A percentile compares a stretch with the other conserved stretches of the same genome.
These are phyloP conservation scores for Elephantulus edwardii DNA, from an alignment of 2,113 vertebrate genomes.

Conservation along the genomic window DNA sequence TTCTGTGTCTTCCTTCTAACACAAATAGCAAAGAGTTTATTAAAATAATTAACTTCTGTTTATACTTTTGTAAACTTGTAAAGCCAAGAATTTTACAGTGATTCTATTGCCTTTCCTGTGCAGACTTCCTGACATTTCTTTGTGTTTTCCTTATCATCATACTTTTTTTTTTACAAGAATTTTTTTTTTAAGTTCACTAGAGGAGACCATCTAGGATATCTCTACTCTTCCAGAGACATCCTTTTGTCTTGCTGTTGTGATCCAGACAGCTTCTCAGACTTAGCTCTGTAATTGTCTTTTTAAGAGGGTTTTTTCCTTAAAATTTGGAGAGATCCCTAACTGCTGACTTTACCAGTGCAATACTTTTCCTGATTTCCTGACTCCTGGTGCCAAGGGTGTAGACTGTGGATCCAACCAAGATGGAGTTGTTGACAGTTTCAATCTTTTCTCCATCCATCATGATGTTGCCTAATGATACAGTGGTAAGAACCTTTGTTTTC, in stretches of 20 bases:
- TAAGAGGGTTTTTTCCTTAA: too few relatives aligned
- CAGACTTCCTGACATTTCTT: slow-evolving; percentile 21
- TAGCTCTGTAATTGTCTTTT: background rate
- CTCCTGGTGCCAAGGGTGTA: too few relatives aligned
- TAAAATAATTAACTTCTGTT: slow-evolving; percentile 8
- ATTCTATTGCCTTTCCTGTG: slow-evolving; percentile 28
- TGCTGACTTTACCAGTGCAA: too few relatives aligned
- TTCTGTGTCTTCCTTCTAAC: background rate
- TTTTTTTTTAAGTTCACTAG: background rate
- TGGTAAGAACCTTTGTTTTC: too few relatives aligned
- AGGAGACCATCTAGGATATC: background rate
- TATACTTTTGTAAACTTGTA: background rate
- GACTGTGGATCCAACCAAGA: too few relatives aligned
- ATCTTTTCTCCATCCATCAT: too few relatives aligned
- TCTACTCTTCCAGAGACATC: background rate
- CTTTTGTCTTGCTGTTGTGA: background rate
- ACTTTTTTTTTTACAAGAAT: slow-evolving; percentile 16
- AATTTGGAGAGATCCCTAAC: too few relatives aligned
- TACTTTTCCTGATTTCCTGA: too few relatives aligned
- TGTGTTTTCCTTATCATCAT: slow-evolving; percentile 1
- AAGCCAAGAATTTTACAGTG: slow-evolving; percentile 23
- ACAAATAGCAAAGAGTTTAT: background rate
- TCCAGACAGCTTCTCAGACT: background rate
- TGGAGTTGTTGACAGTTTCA: too few relatives aligned
- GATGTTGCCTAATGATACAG: too few relatives aligned